phyloP scores from a whole-genome alignment of 2,113 vertebrate genomes.

The Aspidoscelis tigris region DNA sequence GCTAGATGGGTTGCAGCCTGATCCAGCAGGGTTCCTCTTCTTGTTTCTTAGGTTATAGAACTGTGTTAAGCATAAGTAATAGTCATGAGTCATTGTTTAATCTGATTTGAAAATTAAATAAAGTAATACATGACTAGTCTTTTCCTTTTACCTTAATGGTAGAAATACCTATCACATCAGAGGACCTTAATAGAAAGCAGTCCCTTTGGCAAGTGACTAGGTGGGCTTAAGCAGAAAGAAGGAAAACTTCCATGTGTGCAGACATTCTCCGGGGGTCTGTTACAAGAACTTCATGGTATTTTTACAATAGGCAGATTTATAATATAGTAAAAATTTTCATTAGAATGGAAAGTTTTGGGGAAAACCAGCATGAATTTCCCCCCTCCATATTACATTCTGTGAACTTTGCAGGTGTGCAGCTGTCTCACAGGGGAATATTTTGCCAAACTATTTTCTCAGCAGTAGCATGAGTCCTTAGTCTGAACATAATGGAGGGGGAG shows the following conservation, averaged over 20 bases:
- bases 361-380: not conserved
- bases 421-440: not conserved
- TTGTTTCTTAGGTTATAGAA: not conserved
- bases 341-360: conserved; percentile 7
- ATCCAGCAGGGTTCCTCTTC: no score
- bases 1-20: no score
- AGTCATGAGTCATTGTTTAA: no score
- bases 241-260: not conserved
- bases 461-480: fast-evolving
- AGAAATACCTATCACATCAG: not conserved
- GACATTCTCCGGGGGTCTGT: not conserved
- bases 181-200: not conserved
- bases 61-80: not conserved
- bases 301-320: conserved; percentile 3
- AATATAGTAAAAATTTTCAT: conserved; percentile 12
- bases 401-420: fast-evolving
- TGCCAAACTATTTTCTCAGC: fast-evolving
- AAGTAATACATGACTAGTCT: not conserved
- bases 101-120: not conserved
- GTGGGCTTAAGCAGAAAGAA: not conserved
- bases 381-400: not conserved
- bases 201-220: not conserved
- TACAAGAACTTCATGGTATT: fast-evolving
- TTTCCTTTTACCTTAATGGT: not conserved
- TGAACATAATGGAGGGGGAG: not conserved